These are phyloP conservation scores for Cataglyphis albicans DNA, from an alignment of 2,888 invertebrate species.

Conservation along the genomic window DNA sequence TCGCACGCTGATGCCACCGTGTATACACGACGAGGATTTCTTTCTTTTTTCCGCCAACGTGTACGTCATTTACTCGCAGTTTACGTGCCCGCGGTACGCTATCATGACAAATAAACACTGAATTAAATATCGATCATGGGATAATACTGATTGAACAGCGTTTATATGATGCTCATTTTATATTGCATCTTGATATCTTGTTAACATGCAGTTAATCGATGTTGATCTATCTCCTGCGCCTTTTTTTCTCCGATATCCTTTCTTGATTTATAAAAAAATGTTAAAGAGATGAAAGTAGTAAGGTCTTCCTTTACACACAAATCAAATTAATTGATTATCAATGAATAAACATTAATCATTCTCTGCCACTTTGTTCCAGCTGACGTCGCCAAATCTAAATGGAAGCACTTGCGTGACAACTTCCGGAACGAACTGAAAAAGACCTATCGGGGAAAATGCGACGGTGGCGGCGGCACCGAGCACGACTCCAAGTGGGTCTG, in stretches of 20 bases:
- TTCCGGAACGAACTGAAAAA: slow-evolving; percentile 80
- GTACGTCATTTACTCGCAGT: neutral
- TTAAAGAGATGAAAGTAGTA: no score
- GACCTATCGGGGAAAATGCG: slow-evolving; percentile 78
- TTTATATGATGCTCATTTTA: neutral
- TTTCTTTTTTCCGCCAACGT: neutral
- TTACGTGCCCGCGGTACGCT: slow-evolving; percentile 14
- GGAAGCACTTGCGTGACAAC: slow-evolving; percentile 80
- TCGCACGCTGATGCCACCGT: slow-evolving; percentile 47
- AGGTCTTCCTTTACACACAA: no score
- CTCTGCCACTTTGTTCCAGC: slow-evolving; percentile 66
- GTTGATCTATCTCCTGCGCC: no score
- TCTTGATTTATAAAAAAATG: no score
- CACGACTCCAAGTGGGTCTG: slow-evolving; percentile 81
- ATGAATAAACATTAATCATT: no score
- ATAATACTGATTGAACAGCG: neutral
- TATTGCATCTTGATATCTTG: no score
- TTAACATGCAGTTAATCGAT: no score
- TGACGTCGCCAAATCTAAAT: slow-evolving; percentile 80
- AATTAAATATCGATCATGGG: neutral
- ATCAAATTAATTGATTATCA: no score
- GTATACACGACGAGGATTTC: neutral
- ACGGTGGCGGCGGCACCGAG: slow-evolving; percentile 72
- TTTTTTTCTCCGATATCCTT: no score
- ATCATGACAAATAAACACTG: neutral